Conservation (phyloP, 2,113 vertebrate genomes). For the Hemiscyllium ocellatum region DNA sequence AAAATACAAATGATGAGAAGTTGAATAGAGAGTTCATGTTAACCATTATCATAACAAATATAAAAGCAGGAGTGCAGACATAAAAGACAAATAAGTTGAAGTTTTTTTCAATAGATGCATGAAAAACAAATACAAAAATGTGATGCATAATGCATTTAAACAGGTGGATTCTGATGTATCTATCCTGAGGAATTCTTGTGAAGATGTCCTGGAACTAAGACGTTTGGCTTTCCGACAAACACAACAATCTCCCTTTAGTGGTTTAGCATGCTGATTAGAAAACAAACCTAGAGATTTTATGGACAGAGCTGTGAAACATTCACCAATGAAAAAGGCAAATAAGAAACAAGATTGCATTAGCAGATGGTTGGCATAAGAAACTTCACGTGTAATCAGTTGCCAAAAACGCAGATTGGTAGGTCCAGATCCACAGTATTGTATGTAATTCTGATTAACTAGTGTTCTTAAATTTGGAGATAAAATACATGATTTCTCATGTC, state of each 20-base stretch:
- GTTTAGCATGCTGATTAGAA: neutral
- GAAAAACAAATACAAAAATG: neutral
- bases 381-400: neutral
- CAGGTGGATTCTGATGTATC: too few species aligned
- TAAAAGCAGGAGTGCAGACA: neutral
- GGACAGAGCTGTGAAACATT: neutral
- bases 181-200: too few species aligned
- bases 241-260: neutral
- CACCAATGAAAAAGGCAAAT: neutral
- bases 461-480: neutral
- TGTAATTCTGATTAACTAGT: neutral
- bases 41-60: neutral
- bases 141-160: neutral
- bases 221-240: too few species aligned
- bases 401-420: neutral
- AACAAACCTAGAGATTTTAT: neutral
- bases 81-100: neutral
- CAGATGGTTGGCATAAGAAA: neutral
- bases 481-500: neutral
- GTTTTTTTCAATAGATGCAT: neutral
- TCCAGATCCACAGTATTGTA: neutral
- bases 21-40: too few species aligned
- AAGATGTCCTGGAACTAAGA: too few species aligned
- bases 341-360: neutral
- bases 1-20: too few species aligned